Conservation (phyloP, 2,888 invertebrate genomes). For the Ypsolopha scabrella region DNA sequence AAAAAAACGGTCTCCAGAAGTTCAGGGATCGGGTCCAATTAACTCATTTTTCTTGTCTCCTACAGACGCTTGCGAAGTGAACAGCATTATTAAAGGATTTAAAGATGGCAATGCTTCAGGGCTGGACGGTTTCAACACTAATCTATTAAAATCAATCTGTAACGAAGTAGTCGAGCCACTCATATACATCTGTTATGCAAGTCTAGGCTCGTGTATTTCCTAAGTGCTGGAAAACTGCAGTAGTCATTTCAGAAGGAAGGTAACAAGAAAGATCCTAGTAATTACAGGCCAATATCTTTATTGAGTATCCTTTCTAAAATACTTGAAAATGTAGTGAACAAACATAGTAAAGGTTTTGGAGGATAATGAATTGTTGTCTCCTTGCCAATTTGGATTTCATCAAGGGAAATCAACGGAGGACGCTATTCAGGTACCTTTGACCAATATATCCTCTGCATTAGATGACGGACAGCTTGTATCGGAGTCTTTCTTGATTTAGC, state of each 20-base stretch:
- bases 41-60: too few species aligned
- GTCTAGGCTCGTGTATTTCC: constrained; percentile 1
- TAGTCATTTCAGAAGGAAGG: constrained; percentile 2
- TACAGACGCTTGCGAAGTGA: too few species aligned
- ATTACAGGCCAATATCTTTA: constrained; percentile 4
- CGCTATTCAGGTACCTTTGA: neutral
- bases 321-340: constrained; percentile 2
- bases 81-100: neutral
- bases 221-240: neutral
- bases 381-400: constrained; percentile 1
- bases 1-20: neutral
- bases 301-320: constrained; percentile 1
- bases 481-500: constrained; percentile 5
- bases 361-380: neutral
- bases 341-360: neutral
- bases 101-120: neutral
- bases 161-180: neutral
- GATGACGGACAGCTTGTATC: neutral
- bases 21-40: neutral
- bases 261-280: neutral
- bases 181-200: neutral
- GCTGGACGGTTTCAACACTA: neutral
- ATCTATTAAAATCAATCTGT: neutral
- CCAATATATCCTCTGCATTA: neutral
- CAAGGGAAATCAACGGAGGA: neutral